Conservation (phyloP, 2,113 vertebrate genomes). For the Marcusenius ussheri region DNA sequence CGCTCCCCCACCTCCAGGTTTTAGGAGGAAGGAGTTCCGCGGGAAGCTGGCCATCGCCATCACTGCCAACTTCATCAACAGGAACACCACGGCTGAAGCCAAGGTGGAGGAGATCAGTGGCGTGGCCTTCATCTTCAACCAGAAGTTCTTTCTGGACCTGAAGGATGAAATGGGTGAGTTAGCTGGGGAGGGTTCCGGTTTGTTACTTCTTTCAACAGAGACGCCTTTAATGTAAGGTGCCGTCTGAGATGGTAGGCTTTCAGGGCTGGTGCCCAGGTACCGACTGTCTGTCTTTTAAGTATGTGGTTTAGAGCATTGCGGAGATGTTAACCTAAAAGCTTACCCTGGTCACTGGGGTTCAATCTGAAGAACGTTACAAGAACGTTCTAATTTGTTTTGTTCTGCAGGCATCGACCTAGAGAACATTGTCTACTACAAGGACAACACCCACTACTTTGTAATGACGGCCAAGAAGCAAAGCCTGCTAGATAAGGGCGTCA, state of each 20-base stretch:
- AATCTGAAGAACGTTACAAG: not conserved
- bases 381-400: conserved; percentile 2
- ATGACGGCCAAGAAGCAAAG: conserved; percentile 98
- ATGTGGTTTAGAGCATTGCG: not conserved
- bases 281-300: not conserved
- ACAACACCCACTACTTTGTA: conserved; percentile 95
- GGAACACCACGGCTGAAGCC: conserved; percentile 92
- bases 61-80: conserved; percentile 96
- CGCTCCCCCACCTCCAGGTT: conserved; percentile 60
- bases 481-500: conserved; percentile 91
- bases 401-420: conserved; percentile 87
- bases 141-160: conserved; percentile 96
- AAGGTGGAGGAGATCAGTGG: conserved; percentile 97
- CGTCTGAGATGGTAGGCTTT: not conserved
- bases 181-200: not conserved
- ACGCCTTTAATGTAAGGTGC: not conserved
- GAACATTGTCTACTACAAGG: conserved; percentile 97
- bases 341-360: not conserved
- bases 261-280: not conserved
- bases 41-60: conserved; percentile 95
- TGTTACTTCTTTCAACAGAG: not conserved
- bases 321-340: not conserved
- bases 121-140: conserved; percentile 97
- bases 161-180: conserved; percentile 79
- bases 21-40: conserved; percentile 88